Percentiles rank a stretch among this genome's conserved stretches.
Conservation (phyloP, 1,140 invertebrate species). For the Asobara japonica region DNA sequence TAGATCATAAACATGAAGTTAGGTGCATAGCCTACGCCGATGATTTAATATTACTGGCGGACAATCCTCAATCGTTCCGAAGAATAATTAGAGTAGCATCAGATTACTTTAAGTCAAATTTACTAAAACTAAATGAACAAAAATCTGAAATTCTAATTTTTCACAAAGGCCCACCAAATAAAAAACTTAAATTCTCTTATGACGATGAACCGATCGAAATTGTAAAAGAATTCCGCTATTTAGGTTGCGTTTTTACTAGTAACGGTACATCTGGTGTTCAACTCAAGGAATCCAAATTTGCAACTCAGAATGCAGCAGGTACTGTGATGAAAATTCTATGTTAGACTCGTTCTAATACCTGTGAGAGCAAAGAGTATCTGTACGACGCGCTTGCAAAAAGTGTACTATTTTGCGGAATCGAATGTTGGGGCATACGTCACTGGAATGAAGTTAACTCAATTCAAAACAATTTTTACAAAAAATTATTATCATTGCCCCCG, state of each 20-base stretch:
- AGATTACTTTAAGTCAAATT: neutral
- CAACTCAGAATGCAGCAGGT: no score
- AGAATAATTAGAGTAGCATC: neutral
- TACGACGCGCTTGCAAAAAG: neutral
- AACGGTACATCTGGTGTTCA: no score
- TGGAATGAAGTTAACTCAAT: neutral
- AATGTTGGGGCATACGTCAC: neutral
- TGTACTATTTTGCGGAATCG: neutral
- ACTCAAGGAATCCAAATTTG: no score
- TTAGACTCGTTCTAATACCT: neutral
- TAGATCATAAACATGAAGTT: neutral
- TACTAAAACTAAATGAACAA: neutral
- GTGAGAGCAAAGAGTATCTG: neutral
- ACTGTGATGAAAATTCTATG: no score
- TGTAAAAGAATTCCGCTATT: neutral
- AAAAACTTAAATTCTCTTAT: neutral
- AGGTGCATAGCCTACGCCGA: neutral
- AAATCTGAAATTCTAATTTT: slow-evolving; percentile 8
- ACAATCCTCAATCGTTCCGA: neutral
- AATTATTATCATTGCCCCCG: neutral
- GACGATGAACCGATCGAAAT: neutral
- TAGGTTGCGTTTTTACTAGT: neutral
- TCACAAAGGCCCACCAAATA: neutral
- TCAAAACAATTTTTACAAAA: neutral
- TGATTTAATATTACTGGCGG: slow-evolving; percentile 3